Evolutionary conservation across 2,113 vertebrate genomes (phyloP), one percentile per base, ranked within the genome.

Genomic region (Callocephalon fimbriatum): DNA sequence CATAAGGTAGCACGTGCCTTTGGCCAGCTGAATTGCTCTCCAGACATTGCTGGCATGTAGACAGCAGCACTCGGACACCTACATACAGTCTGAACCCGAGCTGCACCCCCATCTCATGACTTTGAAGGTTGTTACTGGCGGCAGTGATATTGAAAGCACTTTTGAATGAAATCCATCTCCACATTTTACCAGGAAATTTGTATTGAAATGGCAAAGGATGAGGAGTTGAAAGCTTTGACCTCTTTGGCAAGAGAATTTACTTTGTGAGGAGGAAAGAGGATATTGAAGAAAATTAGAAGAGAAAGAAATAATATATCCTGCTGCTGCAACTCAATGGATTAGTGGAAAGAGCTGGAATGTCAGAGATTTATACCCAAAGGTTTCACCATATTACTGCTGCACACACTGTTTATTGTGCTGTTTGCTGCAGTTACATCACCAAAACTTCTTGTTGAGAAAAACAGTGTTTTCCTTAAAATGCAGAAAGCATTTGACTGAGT

Each of bases 381-480:
- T 63, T 76, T 88, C 35, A 53, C 21, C 12, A 7, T 0, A 0
- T 68, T 63, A 73, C 15, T 0, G 0, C 35, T 1, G 0, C 38
- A 44, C 23, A 32, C 14, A 12, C 22, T 35, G 7, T 29, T 88
- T 68, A 15, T 45, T 54, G 48, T 86, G 35, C 54, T 31, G 8
- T 68, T 79, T 73, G n/a, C n/a, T 66, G 27, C 15, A 31, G 21
- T 94, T 77, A 29, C 22, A 4, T 71, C 78, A 61, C 13, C 45
- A 56, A 74, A 61, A 29, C 11, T 6, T 75, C 42, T 86, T 48
- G 29, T 48, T 15, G 68, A 40, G 58, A 54, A 88, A 82, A 93
- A 40, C 10, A 56, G 1, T 17, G 7, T 70, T 85, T 92, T 82
- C 38, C 19, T 75, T 77, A 56, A 90, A 78, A 31, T 61, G 87